Conservation (phyloP, 2,888 invertebrate genomes). For the Mesodorylaimus sp. region DNA sequence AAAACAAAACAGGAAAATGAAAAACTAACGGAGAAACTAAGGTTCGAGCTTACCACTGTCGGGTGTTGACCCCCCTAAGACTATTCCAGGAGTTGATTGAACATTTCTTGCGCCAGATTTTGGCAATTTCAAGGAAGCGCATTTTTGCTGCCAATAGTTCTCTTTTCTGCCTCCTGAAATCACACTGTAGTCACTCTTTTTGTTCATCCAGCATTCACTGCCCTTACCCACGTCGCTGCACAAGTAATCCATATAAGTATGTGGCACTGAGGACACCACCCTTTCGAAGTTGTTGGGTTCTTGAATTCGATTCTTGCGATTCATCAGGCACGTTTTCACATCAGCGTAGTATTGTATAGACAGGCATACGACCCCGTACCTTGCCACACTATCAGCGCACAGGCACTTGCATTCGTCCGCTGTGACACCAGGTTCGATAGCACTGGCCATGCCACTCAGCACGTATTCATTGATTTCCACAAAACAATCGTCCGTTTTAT, state of each 20-base stretch:
- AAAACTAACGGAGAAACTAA: no score
- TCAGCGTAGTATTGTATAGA: background rate
- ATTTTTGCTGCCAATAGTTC: no score
- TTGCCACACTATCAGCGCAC: background rate
- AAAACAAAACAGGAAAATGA: no score
- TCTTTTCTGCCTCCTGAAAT: no score
- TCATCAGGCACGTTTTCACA: background rate
- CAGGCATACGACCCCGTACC: background rate
- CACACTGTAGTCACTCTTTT: no score
- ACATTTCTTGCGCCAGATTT: no score
- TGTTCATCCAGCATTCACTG: no score
- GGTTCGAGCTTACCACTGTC: no score
- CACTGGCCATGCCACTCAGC: constrained; percentile 23
- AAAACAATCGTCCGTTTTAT: constrained; percentile 11
- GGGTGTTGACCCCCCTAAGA: no score
- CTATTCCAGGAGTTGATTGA: no score
- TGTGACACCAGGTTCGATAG: constrained; percentile 23
- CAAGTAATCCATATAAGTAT: constrained; percentile 24
- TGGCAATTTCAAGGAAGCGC: no score
- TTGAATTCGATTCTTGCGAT: background rate
- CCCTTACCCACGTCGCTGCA: constrained; percentile 17
- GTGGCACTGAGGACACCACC: constrained; percentile 15
- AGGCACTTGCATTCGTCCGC: constrained; percentile 20
- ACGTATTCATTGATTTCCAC: constrained; percentile 14
- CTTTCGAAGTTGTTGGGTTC: constrained; percentile 23